phyloP scores from a whole-genome alignment of 2,113 vertebrate species.

The Apteryx owenii region DNA sequence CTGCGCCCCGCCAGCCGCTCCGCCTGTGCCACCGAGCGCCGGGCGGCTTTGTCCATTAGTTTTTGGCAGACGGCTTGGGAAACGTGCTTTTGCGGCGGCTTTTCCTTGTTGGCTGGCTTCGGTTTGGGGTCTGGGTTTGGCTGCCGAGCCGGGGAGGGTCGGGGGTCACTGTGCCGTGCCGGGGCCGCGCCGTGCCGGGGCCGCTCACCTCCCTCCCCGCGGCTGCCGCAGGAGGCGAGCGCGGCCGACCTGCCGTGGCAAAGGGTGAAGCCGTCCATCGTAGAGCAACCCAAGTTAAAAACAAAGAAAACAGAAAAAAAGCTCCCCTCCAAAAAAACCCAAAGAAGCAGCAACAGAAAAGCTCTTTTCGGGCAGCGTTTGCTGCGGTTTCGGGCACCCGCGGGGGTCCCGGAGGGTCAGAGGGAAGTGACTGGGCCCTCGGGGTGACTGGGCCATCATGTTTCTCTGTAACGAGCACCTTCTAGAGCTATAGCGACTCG shows the following conservation, averaged over 20 bases:
- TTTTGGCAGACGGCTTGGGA: neutral
- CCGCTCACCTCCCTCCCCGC: too few relatives aligned
- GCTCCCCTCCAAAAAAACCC: accelerated
- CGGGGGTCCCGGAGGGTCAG: too few relatives aligned
- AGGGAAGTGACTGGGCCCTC: accelerated
- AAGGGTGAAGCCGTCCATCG: neutral
- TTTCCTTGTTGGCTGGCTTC: neutral
- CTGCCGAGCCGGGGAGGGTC: neutral
- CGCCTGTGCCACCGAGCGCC: neutral
- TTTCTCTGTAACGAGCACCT: neutral
- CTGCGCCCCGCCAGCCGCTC: neutral
- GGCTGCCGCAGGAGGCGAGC: too few relatives aligned
- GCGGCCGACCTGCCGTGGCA: neutral
- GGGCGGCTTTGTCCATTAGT: neutral
- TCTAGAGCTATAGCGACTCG: neutral
- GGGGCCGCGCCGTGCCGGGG: too few relatives aligned
- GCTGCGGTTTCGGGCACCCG: neutral
- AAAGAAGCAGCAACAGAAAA: neutral
- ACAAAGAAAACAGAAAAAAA: too few relatives aligned
- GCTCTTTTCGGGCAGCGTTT: neutral
- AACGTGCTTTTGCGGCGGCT: neutral
- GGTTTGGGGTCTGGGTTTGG: neutral
- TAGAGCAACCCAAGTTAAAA: neutral
- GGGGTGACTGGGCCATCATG: neutral
- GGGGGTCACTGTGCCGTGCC: too few relatives aligned